Base-by-base conservation (phyloP, 2,888 invertebrate species). In the Pristionchus japonicus region DNA sequence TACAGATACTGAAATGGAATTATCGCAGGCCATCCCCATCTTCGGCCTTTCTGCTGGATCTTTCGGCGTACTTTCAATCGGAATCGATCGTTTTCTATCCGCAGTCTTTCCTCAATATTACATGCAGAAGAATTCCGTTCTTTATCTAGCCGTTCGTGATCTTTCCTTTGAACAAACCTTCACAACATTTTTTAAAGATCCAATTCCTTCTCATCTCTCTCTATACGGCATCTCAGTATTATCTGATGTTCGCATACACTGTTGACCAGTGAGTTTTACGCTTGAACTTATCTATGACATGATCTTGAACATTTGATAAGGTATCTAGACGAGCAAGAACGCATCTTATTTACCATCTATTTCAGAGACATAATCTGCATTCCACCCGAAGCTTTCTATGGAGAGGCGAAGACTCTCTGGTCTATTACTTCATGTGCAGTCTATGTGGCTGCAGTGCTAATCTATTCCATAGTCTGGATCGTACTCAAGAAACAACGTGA, bases 181-280 rank as follows among this genome's bases (percentile, higher is more conserved):
- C n/a, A n/a, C n/a, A n/a, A n/a, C n/a, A n/a, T n/a, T n/a, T n/a
- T n/a, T n/a, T n/a, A n/a, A 52, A 83, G 49, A 34, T 57, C 1
- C 82, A 83, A 37, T 83, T 83, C 17, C 3, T 52, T 1, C 34
- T 31, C 17, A 83, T 83, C 34, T 1, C 52, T 11, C 20, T 83
- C 52, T 83, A 83, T 34, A 11, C 34, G 6, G 11, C 43, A 31
- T 15, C 23, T 1, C 85, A 85, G 43, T 85, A 85, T 27, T 85
- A 64, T 61, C 85, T 85, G n/a, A 85, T 85, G 85, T 85, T 85
- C 20, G 85, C 85, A 3, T 85, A 64, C 64, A 64, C 85, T 13
- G 52, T 64, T 40, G 85, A 85, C 43, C 61, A 43, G 85, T 85
- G 3, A 43, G 64, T 64, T 37, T 1, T 23, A 34, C 17, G 20